A percentile compares a stretch with the other conserved stretches of the same genome.
These are phyloP conservation scores for Pogonomyrmex californicus DNA, from an alignment of 1,140 invertebrate genomes.

Conservation along the genomic window DNA sequence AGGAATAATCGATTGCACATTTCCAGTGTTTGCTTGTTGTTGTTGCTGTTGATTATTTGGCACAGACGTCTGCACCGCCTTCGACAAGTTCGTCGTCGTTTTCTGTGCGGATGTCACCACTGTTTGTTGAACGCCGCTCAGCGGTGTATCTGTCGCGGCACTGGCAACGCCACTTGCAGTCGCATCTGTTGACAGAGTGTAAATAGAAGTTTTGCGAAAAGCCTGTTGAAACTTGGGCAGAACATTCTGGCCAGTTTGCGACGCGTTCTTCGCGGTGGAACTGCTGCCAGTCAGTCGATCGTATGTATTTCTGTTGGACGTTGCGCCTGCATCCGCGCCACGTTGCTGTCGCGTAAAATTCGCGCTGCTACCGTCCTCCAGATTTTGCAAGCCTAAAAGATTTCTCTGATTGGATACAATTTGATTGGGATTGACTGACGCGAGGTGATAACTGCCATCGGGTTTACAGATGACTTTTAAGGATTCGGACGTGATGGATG, in stretches of 20 bases:
- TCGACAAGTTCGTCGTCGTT: slow-evolving; percentile 80
- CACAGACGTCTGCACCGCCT: slow-evolving; percentile 84
- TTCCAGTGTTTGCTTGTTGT: slow-evolving; percentile 47
- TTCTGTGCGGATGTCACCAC: slow-evolving; percentile 75
- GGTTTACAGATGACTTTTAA: slow-evolving; percentile 84
- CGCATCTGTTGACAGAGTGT: slow-evolving; percentile 81
- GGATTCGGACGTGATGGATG: slow-evolving; percentile 79
- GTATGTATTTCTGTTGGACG: slow-evolving; percentile 75
- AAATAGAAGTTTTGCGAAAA: slow-evolving; percentile 89
- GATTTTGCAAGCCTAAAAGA: slow-evolving; percentile 81
- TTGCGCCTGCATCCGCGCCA: background rate
- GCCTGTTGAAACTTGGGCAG: slow-evolving; percentile 93
- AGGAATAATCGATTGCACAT: slow-evolving; percentile 83
- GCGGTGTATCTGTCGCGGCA: slow-evolving; percentile 58
- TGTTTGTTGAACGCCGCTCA: slow-evolving; percentile 1
- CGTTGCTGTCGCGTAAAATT: slow-evolving; percentile 75
- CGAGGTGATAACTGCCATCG: slow-evolving; percentile 83
- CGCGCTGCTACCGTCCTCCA: slow-evolving; percentile 77
- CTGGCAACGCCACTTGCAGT: slow-evolving; percentile 66
- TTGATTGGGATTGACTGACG: slow-evolving; percentile 78
- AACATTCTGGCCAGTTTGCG: slow-evolving; percentile 85
- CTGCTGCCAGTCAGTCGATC: slow-evolving; percentile 71
- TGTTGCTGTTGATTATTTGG: slow-evolving; percentile 74
- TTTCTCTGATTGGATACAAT: slow-evolving; percentile 77
- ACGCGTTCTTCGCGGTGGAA: slow-evolving; percentile 71